These are phyloP conservation scores for Prionailurus viverrinus DNA, from an alignment of 2,113 vertebrate genomes.

Conservation along the genomic window DNA sequence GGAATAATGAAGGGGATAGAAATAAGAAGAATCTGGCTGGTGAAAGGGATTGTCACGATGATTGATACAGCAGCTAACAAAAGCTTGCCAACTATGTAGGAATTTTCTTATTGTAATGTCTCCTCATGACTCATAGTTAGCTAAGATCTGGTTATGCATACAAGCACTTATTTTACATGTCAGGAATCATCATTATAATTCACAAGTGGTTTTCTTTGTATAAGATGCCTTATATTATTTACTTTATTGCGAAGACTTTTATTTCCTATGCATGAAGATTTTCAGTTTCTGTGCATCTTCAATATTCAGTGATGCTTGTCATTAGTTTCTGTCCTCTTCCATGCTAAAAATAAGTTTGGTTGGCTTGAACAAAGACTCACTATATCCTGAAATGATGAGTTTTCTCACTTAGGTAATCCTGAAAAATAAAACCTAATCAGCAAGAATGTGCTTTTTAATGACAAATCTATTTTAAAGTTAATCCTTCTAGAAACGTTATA, in stretches of 20 bases:
- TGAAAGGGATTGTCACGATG: constrained; percentile 38
- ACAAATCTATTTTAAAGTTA: neutral
- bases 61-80: constrained; percentile 46
- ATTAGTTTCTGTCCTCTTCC: neutral
- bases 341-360: constrained; percentile 9
- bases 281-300: neutral
- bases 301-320: neutral
- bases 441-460: neutral
- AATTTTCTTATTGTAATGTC: constrained; percentile 59
- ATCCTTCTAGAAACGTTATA: neutral
- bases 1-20: constrained; percentile 44
- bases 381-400: neutral
- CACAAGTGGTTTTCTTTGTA: constrained; percentile 11
- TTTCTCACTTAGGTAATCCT: neutral
- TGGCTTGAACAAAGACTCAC: neutral
- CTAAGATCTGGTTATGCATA: neutral
- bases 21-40: constrained; percentile 25
- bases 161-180: constrained; percentile 11
- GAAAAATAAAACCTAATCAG: neutral
- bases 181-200: constrained; percentile 37
- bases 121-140: neutral
- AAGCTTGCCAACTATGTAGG: neutral
- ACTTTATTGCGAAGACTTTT: neutral
- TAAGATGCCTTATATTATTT: constrained; percentile 6
- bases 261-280: constrained; percentile 21